Evolutionary conservation across 2,888 invertebrate species (phyloP).

Genomic region (Amaurobius ferox): DNA sequence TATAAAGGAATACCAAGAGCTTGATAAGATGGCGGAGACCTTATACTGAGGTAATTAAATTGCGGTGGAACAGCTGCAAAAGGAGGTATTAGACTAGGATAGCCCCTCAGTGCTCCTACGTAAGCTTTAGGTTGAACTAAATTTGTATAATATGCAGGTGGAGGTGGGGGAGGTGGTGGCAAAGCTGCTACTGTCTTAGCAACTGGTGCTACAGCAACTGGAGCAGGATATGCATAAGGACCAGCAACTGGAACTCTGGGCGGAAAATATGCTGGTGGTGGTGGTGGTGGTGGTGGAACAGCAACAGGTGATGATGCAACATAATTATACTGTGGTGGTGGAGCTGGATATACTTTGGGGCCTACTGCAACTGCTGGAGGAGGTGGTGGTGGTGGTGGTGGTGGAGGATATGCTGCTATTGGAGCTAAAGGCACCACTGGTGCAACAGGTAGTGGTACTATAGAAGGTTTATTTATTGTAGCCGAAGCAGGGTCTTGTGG

Average conservation of each 20-base stretch:
- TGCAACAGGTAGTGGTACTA: conserved; percentile 22
- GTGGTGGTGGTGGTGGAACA: conserved; percentile 15
- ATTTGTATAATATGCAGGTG: conserved; percentile 46
- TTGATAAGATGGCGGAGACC: conserved; percentile 17
- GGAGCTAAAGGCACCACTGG: conserved; percentile 46
- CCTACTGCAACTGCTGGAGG: conserved; percentile 27
- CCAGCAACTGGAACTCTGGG: not conserved
- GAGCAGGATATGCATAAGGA: not conserved
- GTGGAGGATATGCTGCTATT: conserved; percentile 12
- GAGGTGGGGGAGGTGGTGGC: conserved; percentile 29
- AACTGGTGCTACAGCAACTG: conserved; percentile 3
- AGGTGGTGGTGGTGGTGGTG: conserved; percentile 16
- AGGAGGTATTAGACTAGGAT: conserved; percentile 25
- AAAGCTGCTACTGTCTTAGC: not conserved
- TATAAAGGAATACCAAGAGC: conserved; percentile 35
- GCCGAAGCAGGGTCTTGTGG: conserved; percentile 60
- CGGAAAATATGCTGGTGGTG: not conserved
- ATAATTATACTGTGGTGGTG: not conserved
- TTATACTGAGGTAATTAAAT: conserved; percentile 32
- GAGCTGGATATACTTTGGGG: conserved; percentile 21
- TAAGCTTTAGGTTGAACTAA: conserved; percentile 36
- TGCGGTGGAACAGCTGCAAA: conserved; percentile 37
- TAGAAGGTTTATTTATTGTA: conserved; percentile 55
- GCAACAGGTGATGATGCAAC: not conserved
- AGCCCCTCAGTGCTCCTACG: conserved; percentile 29